Evolutionary conservation across 2,888 invertebrate species (phyloP).

Genomic region (Nasonovia ribisnigri): DNA sequence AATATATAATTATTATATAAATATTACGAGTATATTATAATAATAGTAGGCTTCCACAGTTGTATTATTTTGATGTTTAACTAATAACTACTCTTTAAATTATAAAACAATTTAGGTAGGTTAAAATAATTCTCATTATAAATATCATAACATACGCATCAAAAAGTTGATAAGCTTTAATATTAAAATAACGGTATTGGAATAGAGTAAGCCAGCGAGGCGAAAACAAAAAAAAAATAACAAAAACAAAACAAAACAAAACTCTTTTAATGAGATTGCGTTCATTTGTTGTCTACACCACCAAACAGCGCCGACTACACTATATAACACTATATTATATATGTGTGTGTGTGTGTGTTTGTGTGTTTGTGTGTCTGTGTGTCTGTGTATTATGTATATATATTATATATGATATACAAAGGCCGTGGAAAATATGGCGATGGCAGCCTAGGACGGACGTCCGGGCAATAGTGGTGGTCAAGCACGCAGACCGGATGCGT

Average conservation of each 20-base stretch:
- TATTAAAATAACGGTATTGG: not conserved
- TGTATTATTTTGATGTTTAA: not conserved
- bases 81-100: not conserved
- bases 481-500: conserved; percentile 27
- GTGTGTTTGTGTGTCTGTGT: not conserved
- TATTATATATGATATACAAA: no score
- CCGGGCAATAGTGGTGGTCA: conserved; percentile 24
- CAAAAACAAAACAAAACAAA: not conserved
- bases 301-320: not conserved
- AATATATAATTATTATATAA: no score
- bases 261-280: not conserved
- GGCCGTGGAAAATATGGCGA: not conserved
- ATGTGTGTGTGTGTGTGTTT: not conserved
- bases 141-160: not conserved
- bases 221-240: not conserved
- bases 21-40: no score
- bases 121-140: not conserved
- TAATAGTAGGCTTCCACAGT: not conserved
- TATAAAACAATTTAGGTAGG: not conserved
- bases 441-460: not conserved
- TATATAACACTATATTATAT: not conserved
- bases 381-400: not conserved
- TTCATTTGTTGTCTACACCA: not conserved
- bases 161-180: not conserved
- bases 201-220: not conserved